A percentile compares a stretch with the other conserved stretches of the same genome.
These are phyloP conservation scores for Puntigrus tetrazona DNA, from an alignment of 2,113 vertebrate species.

Conservation along the genomic window DNA sequence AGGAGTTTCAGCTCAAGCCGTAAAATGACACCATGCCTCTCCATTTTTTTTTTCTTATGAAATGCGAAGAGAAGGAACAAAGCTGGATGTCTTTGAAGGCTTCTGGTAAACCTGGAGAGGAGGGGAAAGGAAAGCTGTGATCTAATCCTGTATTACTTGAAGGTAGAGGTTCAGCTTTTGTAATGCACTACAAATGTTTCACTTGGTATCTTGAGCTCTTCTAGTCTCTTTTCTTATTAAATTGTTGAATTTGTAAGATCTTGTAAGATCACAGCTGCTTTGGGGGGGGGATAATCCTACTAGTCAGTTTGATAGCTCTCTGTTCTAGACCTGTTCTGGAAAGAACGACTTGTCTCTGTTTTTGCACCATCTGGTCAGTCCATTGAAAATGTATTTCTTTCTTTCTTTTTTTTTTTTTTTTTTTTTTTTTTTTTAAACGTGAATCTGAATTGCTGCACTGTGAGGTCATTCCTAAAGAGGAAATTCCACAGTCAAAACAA, in stretches of 20 bases:
- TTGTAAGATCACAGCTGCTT: constrained; percentile 27
- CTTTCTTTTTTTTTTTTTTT: background rate
- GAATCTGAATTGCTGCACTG: background rate
- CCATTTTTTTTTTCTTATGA: constrained; percentile 67
- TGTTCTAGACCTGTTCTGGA: constrained; percentile 45
- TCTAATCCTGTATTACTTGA: constrained; percentile 20
- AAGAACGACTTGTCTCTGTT: constrained; percentile 53
- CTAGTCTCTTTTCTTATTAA: constrained; percentile 31
- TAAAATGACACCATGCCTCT: constrained; percentile 76
- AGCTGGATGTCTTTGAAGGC: constrained; percentile 65
- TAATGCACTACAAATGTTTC: background rate
- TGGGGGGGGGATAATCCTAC: constrained; percentile 37
- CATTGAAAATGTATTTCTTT: background rate
- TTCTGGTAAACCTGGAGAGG: constrained; percentile 20
- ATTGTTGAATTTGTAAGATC: background rate
- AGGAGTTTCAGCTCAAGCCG: constrained; percentile 65
- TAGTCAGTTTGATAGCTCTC: constrained; percentile 60
- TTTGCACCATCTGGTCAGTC: background rate
- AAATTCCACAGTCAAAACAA: constrained; percentile 28
- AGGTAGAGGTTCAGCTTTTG: constrained; percentile 21
- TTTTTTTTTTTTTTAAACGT: background rate
- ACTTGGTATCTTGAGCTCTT: constrained; percentile 40
- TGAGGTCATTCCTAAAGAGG: constrained; percentile 24
- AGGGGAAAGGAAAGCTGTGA: background rate
- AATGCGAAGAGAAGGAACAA: constrained; percentile 72